Evolutionary conservation across 2,888 invertebrate genomes (phyloP), one percentile per base, ranked within the genome.

Genomic region (Drosophila borborema): DNA sequence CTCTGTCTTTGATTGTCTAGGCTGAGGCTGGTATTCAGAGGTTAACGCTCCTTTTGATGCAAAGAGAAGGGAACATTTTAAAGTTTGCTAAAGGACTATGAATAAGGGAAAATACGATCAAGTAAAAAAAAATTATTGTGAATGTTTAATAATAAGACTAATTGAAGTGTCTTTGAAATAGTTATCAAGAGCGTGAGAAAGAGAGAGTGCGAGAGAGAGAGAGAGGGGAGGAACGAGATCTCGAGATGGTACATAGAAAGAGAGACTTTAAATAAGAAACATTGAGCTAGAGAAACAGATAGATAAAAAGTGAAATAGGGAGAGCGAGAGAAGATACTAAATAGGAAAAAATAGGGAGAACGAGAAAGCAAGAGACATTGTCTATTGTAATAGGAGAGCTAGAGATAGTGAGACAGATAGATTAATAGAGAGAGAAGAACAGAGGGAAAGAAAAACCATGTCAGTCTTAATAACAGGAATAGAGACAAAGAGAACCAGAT

Each of bases 41-140:
- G 82, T 77, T 82, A 77, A 74, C 63, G 82, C 40, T 59, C 82
- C 74, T 73, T 70, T 67, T 64, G 6, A 54, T 73, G 41, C 55
- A 43, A 38, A 20, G 36, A 20, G 48, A 28, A 9, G 12, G 7
- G 14, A 6, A 61, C 7, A 28, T 43, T 31, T 40, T 38, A 18
- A 64, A 59, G 18, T 59, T 54, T 38, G 40, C 6, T 23, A 4
- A 18, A 61, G 51, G 43, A 34, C 55, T 12, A 6, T 5, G 51
- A 2, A 2, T 31, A 9, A 28, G 9, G 31, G n/a, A 12, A 8
- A 7, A 20, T 1, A 2, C 1, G 12, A 45, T 8, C n/a, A 31
- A 49, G 5, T 49, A n/a, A 10, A 31, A n/a, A 28, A 4, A 28
- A 8, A 14, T 16, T 3, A 8, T 23, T 3, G 16, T 16, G 1